phyloP scores from a whole-genome alignment of 2,888 invertebrate genomes.

The Megastigmus dorsalis region DNA sequence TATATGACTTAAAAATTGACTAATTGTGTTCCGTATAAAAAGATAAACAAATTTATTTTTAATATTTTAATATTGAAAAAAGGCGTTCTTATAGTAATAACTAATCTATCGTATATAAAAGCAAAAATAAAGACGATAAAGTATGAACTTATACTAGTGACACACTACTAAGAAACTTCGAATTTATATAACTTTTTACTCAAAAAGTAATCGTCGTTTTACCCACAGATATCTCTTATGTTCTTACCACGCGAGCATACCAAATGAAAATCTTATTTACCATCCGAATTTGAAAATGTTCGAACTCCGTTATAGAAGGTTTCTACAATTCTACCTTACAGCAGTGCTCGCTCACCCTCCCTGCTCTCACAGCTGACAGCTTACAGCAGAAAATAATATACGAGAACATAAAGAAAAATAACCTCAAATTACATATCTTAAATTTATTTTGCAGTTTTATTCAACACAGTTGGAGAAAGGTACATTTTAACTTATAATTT shows the following conservation, averaged over 20 bases:
- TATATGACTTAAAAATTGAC: neutral
- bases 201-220: too few species aligned
- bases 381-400: too few species aligned
- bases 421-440: neutral
- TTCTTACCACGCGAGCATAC: neutral
- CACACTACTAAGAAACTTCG: neutral
- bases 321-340: neutral
- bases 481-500: neutral
- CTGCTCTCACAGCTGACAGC: too few species aligned
- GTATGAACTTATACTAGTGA: constrained; percentile 4
- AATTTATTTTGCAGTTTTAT: neutral
- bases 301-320: too few species aligned
- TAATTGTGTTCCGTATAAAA: neutral
- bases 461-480: neutral
- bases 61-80: neutral
- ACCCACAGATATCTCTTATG: too few species aligned
- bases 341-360: neutral
- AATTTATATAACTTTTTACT: neutral
- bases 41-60: neutral
- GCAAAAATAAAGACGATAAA: neutral
- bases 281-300: too few species aligned
- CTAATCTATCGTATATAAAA: neutral
- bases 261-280: neutral
- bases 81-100: neutral
- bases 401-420: too few species aligned